phyloP scores from a whole-genome alignment of 1,140 invertebrate genomes.

The Drosophila santomea region DNA sequence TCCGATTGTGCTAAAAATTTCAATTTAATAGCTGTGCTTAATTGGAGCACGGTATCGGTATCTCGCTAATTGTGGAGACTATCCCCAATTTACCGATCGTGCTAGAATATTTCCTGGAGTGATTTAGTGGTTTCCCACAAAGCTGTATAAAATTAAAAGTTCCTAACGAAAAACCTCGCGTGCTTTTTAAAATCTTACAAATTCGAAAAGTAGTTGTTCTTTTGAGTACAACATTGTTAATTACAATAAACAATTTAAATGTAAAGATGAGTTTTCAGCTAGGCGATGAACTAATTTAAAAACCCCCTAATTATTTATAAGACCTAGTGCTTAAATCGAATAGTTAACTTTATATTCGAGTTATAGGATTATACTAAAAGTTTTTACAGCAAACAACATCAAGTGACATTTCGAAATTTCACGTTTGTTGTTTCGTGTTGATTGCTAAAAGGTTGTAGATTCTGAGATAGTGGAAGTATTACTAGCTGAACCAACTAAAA shows the following conservation, averaged over 20 bases:
- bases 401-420: no score
- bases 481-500: slow-evolving; percentile 2
- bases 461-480: background rate
- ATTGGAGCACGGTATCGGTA: slow-evolving; percentile 5
- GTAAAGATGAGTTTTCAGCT: background rate
- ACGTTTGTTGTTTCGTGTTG: background rate
- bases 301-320: background rate
- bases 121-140: background rate
- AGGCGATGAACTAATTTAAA: background rate
- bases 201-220: background rate
- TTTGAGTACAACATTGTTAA: background rate
- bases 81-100: background rate
- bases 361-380: no score
- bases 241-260: slow-evolving; percentile 1
- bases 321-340: no score
- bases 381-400: no score
- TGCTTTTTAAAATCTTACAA: background rate
- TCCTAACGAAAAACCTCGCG: background rate
- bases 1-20: background rate
- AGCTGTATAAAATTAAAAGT: background rate
- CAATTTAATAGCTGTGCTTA: background rate
- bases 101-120: background rate
- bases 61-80: slow-evolving; percentile 1
- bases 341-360: no score
- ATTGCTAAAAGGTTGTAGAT: background rate